Base-by-base conservation (phyloP, 2,113 vertebrate genomes). In the Callipepla californica region DNA sequence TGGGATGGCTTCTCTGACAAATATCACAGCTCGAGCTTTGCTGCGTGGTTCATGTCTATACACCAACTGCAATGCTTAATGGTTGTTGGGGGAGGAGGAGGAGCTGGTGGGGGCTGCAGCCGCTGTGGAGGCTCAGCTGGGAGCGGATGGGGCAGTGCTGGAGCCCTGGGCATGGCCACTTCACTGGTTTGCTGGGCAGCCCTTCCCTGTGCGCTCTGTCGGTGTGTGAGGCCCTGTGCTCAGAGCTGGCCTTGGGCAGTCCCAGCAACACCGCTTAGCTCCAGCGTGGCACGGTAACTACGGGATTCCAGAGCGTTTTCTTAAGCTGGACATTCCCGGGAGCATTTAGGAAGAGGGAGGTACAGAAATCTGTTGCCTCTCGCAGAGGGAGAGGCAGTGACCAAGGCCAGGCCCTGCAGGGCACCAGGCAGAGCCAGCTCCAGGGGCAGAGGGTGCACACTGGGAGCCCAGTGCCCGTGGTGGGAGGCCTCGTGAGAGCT, bases 381-480 rank as follows among this genome's bases (percentile, higher is more conserved):
- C 15, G 4, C 30, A 21, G 20, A 47, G 50, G 61, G 74, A 79
- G 51, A 77, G 42, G 34, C 32, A 25, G 13, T 30, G 25, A 13
- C 47, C 12, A 32, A 51, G 36, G 11, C 53, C 32, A 14, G 3
- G 58, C 51, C 34, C 7, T 40, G 2, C 38, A 55, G 75, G 50
- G 32, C 47, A 51, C 50, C 40, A 0, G 48, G 58, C 38, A 53
- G 26, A 26, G 51, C 26, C 51, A 30, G 51, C 26, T 53, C 51
- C 26, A 30, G 26, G 51, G 51, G 51, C 51, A 28, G 26, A 4
- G 4, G 55, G 55, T 32, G 30, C 6, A 13, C 17, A 30, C 17
- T 32, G 66, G 75, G 87, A 93, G 73, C 18, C 51, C 3, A 26
- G 26, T 6, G 75, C 94, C 88, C 53, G 96, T 95, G 96, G 94